Evolutionary conservation across 1,140 invertebrate species (phyloP).

Genomic region (Agrypnia vestita): DNA sequence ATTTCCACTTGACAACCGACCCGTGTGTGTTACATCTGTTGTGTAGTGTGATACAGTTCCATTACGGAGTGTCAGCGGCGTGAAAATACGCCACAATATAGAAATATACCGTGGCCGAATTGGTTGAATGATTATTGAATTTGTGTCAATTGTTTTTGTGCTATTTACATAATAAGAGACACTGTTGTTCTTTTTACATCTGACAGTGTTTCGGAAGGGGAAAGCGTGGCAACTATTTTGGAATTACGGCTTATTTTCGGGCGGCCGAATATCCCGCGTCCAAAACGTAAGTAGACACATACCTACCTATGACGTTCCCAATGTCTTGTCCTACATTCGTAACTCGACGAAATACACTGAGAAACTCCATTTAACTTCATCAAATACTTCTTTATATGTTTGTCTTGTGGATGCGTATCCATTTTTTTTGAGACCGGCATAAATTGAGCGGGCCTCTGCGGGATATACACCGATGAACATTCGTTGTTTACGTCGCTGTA

Average conservation of each 20-base stretch:
- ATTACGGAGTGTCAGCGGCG: slow-evolving; percentile 30
- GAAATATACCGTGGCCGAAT: slow-evolving; percentile 42
- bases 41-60: slow-evolving; percentile 37
- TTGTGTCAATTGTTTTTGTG: slow-evolving; percentile 51
- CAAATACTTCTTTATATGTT: not conserved
- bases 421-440: too few species aligned
- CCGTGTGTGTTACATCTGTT: slow-evolving; percentile 33
- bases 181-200: slow-evolving; percentile 29
- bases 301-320: slow-evolving; percentile 11
- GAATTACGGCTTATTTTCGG: slow-evolving; percentile 24
- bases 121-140: slow-evolving; percentile 50
- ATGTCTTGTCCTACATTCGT: slow-evolving; percentile 21
- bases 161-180: slow-evolving; percentile 49
- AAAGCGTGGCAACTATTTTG: slow-evolving; percentile 41
- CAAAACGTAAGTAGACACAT: slow-evolving; percentile 27
- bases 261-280: slow-evolving; percentile 1
- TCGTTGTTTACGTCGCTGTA: too few species aligned
- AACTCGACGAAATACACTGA: slow-evolving; percentile 15
- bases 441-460: too few species aligned
- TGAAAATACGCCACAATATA: slow-evolving; percentile 1
- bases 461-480: too few species aligned
- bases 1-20: slow-evolving; percentile 51
- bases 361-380: slow-evolving; percentile 4
- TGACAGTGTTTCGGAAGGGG: slow-evolving; percentile 36
- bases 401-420: too few species aligned